Evolutionary conservation across 2,888 invertebrate genomes (phyloP).

Genomic region (Acronicta alni): DNA sequence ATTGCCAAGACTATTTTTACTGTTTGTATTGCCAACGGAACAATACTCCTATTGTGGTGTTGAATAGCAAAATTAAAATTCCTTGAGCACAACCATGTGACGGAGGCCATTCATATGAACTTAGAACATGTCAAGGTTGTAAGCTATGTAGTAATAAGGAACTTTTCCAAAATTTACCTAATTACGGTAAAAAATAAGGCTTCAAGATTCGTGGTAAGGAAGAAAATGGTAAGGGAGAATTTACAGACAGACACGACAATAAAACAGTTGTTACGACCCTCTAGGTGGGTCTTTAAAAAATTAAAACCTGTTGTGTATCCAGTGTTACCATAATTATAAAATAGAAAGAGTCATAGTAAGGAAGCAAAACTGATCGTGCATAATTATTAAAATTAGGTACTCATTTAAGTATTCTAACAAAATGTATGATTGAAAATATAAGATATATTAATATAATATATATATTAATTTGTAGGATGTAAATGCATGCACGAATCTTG

Average conservation of each 20-base stretch:
- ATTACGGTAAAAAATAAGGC: too few relatives aligned
- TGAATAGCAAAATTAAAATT: constrained; percentile 62
- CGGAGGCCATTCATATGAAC: constrained; percentile 59
- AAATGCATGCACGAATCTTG: too few relatives aligned
- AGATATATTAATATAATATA: too few relatives aligned
- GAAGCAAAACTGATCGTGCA: neutral
- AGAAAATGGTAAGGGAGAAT: too few relatives aligned
- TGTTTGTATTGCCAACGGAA: constrained; percentile 33
- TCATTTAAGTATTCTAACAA: neutral
- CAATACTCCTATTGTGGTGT: constrained; percentile 52
- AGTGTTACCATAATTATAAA: neutral
- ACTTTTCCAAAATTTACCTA: constrained; percentile 3
- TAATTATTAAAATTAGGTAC: neutral
- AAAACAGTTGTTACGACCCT: too few relatives aligned
- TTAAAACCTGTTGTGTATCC: neutral
- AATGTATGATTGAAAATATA: too few relatives aligned
- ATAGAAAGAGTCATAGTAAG: neutral
- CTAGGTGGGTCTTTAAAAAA: too few relatives aligned
- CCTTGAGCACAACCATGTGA: constrained; percentile 47
- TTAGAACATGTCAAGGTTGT: constrained; percentile 57
- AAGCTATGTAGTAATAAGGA: constrained; percentile 3
- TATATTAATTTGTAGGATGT: neutral
- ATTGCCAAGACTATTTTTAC: constrained; percentile 20
- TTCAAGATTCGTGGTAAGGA: too few relatives aligned
- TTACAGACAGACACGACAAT: too few relatives aligned